Evolutionary conservation across 1,140 invertebrate genomes (phyloP).

Genomic region (Antheraea mylitta): DNA sequence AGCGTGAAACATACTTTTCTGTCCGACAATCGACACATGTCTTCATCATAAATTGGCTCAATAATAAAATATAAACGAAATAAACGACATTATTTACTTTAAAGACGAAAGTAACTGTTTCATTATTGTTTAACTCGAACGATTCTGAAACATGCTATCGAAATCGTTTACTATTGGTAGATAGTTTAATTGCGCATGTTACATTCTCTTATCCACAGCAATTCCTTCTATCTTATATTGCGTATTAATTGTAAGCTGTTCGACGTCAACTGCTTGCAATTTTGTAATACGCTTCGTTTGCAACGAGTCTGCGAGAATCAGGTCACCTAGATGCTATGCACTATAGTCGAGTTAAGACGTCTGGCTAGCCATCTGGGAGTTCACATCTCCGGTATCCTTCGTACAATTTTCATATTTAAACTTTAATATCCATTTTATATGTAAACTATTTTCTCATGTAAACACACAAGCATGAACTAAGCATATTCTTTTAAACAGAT

Average conservation of each 20-base stretch:
- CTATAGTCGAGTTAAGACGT: slow-evolving; percentile 16
- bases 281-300: slow-evolving; percentile 3
- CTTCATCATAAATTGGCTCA: too few species aligned
- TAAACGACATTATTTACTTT: too few species aligned
- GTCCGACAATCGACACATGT: too few species aligned
- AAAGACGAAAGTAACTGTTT: neutral
- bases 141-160: neutral
- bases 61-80: too few species aligned
- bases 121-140: neutral
- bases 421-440: neutral
- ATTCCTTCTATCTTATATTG: neutral
- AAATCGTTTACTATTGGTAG: neutral
- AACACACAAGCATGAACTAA: neutral
- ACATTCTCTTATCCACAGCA: neutral
- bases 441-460: neutral
- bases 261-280: neutral
- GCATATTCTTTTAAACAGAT: neutral
- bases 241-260: neutral
- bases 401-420: too few species aligned
- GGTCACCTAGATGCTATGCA: slow-evolving; percentile 37
- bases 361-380: slow-evolving; percentile 9
- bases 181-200: neutral
- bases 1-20: too few species aligned
- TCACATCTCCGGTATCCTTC: neutral
- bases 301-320: slow-evolving; percentile 22